These are phyloP conservation scores for Drosophila sturtevanti DNA, from an alignment of 1,140 invertebrate species.

Conservation along the genomic window DNA sequence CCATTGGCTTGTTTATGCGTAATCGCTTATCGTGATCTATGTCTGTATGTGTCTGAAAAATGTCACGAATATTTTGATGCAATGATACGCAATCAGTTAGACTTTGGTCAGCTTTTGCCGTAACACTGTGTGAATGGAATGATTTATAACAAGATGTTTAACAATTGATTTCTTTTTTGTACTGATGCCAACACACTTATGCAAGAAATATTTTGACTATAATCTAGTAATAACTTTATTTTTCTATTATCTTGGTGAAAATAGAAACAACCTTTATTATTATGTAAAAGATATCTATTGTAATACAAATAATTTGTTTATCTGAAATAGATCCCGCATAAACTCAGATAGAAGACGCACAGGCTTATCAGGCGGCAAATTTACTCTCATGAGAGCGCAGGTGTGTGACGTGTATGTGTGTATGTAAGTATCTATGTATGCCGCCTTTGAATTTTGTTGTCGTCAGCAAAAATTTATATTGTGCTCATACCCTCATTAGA, in stretches of 20 bases:
- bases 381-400: slow-evolving; percentile 10
- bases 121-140: not conserved
- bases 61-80: not conserved
- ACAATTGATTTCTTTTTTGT: too few relatives aligned
- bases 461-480: slow-evolving; percentile 40
- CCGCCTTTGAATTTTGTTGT: slow-evolving; percentile 27
- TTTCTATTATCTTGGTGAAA: too few relatives aligned
- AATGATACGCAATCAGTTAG: slow-evolving; percentile 23
- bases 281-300: too few relatives aligned
- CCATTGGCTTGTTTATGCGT: slow-evolving; percentile 23
- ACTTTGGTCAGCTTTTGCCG: slow-evolving; percentile 2
- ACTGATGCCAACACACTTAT: too few relatives aligned
- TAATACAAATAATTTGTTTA: too few relatives aligned
- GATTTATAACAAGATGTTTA: not conserved
- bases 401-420: not conserved
- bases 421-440: not conserved
- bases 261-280: too few relatives aligned
- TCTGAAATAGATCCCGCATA: not conserved
- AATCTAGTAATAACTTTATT: too few relatives aligned
- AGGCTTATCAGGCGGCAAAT: not conserved
- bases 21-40: not conserved
- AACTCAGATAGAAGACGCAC: not conserved
- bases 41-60: not conserved
- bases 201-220: too few relatives aligned
- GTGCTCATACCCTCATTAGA: slow-evolving; percentile 11